Base-by-base conservation (phyloP, 2,797 vertebrate species). In the Myoxocephalus aenaeus region DNA sequence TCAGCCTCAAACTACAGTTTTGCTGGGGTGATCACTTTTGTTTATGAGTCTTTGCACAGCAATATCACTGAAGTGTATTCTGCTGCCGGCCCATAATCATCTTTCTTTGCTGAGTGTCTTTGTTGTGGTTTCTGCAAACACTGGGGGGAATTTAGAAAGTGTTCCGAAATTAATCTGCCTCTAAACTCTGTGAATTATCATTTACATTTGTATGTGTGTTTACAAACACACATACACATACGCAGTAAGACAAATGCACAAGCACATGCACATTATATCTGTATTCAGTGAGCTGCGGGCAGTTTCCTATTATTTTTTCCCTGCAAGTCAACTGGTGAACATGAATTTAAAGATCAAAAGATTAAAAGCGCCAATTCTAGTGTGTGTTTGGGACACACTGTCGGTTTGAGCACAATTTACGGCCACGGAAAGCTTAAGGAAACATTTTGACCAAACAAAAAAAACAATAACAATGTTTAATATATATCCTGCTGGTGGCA, bases 331-430 rank as follows among this genome's bases (percentile, higher is more conserved):
- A 34, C 18, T 71, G 57, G 79, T 42, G 59, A 90, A 81, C 70
- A 81, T 78, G 34, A 57, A 83, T 92, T 91, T 90, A 90, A n/a
- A 77, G 84, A 92, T 93, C 84, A 87, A 89, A 81, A 87, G 90
- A 92, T 90, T 86, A 88, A 88, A 81, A 89, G 77, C 18, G 15
- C 64, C 32, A 44, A 78, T 18, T 48, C 34, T 38, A 36, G 54
- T 63, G 81, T 84, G 65, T 84, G 82, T 90, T 86, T 85, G 80
- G 80, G 81, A 89, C 85, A 73, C 66, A 10, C 64, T 73, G 85
- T 89, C 87, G 69, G 53, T 65, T 56, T 77, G 77, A 89, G 70
- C 71, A 36, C 1, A 71, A 79, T 65, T 64, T 75, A 57, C 8
- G 40, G 82, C 29, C 38, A 84, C 85, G 84, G 89, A 92, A 83